Conservation (phyloP, 2,888 invertebrate genomes). For the Cylindroiulus punctatus region DNA sequence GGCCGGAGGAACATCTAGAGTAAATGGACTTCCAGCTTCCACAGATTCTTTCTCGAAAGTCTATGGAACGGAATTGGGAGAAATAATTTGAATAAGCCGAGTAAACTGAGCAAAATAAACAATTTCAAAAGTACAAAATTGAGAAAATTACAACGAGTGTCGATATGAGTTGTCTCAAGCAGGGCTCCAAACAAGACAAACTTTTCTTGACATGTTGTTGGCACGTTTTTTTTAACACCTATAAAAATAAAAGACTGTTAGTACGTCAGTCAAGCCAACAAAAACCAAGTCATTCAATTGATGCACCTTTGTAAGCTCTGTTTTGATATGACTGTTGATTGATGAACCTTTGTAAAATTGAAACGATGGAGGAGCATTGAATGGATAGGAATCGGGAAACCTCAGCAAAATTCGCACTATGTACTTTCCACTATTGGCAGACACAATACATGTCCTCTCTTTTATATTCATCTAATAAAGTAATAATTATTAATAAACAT, state of each 20-base stretch:
- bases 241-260: conserved; percentile 49
- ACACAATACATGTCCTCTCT: conserved; percentile 72
- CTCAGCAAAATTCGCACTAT: conserved; percentile 73
- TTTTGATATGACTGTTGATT: conserved; percentile 77
- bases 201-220: conserved; percentile 85
- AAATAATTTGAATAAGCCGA: too few species aligned
- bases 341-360: conserved; percentile 75
- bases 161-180: conserved; percentile 77
- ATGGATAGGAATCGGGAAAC: conserved; percentile 81
- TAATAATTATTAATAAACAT: too few species aligned
- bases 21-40: conserved; percentile 54
- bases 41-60: conserved; percentile 45
- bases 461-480: conserved; percentile 73
- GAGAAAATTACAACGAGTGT: conserved; percentile 68
- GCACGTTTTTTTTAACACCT: conserved; percentile 62
- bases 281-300: conserved; percentile 9
- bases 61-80: too few species aligned
- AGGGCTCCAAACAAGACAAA: conserved; percentile 86
- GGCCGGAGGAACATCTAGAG: conserved; percentile 51
- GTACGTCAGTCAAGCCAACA: background rate
- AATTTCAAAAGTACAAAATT: too few species aligned
- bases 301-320: conserved; percentile 77
- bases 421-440: conserved; percentile 69
- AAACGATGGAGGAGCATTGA: conserved; percentile 73
- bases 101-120: background rate